These are phyloP conservation scores for Platycercus adscitus DNA, from an alignment of 2,113 vertebrate genomes.

Conservation along the genomic window DNA sequence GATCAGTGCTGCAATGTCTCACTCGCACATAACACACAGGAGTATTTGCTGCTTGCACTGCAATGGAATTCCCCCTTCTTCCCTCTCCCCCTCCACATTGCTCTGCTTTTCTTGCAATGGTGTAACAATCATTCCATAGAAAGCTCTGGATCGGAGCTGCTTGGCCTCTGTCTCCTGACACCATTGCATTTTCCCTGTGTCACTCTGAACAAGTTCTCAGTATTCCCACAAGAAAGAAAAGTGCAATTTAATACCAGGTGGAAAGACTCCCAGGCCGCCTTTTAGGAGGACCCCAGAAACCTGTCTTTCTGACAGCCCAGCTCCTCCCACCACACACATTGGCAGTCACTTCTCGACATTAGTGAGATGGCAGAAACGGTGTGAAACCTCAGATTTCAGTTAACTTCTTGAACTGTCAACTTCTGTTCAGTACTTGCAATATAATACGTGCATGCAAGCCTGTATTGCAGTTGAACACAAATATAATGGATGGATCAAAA, in stretches of 20 bases:
- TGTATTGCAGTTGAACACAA: conserved; percentile 27
- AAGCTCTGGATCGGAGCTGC: not conserved
- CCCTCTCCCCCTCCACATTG: not conserved
- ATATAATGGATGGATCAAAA: conserved; percentile 28
- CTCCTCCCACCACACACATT: not conserved
- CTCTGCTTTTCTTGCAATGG: not conserved
- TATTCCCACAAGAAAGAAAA: not conserved
- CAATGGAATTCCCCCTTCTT: not conserved
- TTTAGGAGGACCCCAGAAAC: not conserved
- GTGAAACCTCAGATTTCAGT: not conserved
- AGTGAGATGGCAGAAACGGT: not conserved
- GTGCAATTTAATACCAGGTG: not conserved
- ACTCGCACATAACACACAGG: not conserved
- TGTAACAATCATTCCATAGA: not conserved
- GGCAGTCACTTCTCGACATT: not conserved
- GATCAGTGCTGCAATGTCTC: not conserved
- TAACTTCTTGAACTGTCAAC: not conserved
- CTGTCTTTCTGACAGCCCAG: not conserved
- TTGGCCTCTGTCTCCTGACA: not conserved
- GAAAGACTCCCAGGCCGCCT: not conserved
- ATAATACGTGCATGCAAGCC: not conserved
- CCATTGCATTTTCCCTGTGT: not conserved
- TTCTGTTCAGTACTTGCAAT: not conserved
- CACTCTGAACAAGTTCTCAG: not conserved
- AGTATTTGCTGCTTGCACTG: not conserved